Percentiles rank a stretch among this genome's conserved stretches.
phyloP scores from a whole-genome alignment of 2,113 vertebrate genomes.

The Phylloscopus trochiloides region DNA sequence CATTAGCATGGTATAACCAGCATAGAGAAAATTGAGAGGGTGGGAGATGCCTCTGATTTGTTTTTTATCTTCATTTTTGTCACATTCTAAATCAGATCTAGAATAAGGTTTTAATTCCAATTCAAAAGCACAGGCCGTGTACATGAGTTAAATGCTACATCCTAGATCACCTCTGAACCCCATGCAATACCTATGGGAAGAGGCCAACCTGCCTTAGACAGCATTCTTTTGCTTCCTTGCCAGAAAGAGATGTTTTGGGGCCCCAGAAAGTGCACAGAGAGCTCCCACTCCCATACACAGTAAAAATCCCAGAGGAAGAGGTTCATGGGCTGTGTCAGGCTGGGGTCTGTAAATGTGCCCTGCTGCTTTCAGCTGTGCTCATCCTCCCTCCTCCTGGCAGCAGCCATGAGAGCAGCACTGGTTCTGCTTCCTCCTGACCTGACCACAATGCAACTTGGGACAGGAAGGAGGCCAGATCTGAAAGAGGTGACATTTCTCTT shows the following conservation, averaged over 20 bases:
- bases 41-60: neutral
- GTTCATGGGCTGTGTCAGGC: neutral
- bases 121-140: neutral
- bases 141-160: neutral
- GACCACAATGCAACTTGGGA: accelerated
- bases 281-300: neutral
- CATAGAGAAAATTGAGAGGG: accelerated
- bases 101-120: neutral
- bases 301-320: neutral
- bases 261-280: neutral
- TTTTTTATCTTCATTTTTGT: neutral
- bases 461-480: neutral
- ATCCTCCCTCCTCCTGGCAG: neutral
- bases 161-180: neutral
- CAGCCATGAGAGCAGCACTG: neutral
- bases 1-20: neutral
- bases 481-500: neutral
- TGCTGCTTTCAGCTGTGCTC: neutral
- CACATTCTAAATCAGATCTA: neutral
- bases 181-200: neutral
- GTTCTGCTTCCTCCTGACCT: neutral
- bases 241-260: neutral
- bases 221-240: neutral
- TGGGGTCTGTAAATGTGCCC: neutral
- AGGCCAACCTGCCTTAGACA: neutral